Evolutionary conservation across 2,113 vertebrate genomes (phyloP).

Genomic region (Camelus bactrianus): DNA sequence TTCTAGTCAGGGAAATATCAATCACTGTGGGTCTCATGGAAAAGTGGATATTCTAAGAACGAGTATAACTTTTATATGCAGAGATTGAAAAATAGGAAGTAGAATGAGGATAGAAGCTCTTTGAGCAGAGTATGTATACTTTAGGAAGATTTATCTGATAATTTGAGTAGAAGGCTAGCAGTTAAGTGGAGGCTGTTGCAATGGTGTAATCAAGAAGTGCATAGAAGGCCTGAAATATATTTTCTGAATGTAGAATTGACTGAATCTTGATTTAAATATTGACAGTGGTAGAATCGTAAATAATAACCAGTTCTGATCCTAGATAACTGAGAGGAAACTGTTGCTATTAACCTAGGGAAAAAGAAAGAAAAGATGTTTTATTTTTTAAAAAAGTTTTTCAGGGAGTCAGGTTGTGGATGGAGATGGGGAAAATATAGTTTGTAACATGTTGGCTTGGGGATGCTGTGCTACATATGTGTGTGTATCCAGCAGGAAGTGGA

Average conservation of each 20-base stretch:
- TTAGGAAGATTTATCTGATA: not conserved
- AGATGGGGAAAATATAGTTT: not conserved
- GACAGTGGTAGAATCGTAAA: not conserved
- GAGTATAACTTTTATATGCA: not conserved
- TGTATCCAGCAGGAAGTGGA: not conserved
- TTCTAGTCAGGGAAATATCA: not conserved
- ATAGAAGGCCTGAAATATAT: not conserved
- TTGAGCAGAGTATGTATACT: not conserved
- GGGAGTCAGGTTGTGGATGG: not conserved
- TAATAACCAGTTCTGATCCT: conserved; percentile 1
- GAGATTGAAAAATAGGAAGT: conserved; percentile 25
- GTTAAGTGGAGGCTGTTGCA: not conserved
- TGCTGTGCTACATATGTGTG: not conserved
- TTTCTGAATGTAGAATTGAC: not conserved
- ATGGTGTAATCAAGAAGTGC: not conserved
- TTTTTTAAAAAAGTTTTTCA: not conserved
- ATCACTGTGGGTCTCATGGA: not conserved
- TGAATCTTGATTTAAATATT: conserved; percentile 18
- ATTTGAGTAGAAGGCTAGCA: not conserved
- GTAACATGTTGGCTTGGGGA: not conserved
- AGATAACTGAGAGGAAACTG: not conserved
- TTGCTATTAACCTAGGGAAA: not conserved
- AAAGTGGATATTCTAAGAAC: conserved; percentile 14
- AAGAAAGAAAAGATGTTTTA: not conserved
- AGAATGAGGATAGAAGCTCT: conserved; percentile 28